phyloP scores from a whole-genome alignment of 2,888 invertebrate genomes.

The Sinotaia quadrata region DNA sequence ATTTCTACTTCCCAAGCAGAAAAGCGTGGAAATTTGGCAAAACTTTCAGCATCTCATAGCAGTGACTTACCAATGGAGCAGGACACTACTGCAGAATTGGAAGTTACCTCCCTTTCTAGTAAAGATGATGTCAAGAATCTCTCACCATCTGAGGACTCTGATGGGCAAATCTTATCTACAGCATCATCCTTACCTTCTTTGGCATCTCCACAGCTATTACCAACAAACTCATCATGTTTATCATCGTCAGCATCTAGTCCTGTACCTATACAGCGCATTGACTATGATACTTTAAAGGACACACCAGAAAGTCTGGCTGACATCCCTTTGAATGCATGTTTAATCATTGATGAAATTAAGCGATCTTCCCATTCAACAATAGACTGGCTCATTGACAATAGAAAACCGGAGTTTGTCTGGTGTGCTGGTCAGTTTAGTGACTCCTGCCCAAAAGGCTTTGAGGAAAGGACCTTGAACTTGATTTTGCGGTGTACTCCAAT shows the following conservation, averaged over 20 bases:
- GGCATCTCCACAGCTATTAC: neutral
- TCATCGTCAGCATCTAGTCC: neutral
- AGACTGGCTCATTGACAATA: constrained; percentile 1
- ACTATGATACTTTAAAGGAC: neutral
- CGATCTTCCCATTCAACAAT: neutral
- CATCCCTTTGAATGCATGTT: constrained; percentile 6
- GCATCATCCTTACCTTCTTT: neutral
- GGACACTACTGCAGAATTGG: too few relatives aligned
- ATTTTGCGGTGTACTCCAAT: constrained; percentile 33
- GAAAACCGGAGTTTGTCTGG: constrained; percentile 19
- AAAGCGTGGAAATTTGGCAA: too few relatives aligned
- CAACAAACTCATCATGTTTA: neutral
- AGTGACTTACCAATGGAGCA: too few relatives aligned
- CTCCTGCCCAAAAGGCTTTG: constrained; percentile 3
- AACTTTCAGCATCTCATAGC: too few relatives aligned
- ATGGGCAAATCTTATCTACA: too few relatives aligned
- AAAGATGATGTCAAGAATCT: too few relatives aligned
- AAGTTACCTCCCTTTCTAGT: too few relatives aligned
- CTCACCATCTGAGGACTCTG: too few relatives aligned
- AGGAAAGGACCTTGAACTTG: neutral
- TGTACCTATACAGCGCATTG: neutral
- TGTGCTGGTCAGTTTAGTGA: constrained; percentile 33
- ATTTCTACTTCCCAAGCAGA: too few relatives aligned
- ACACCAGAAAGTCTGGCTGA: constrained; percentile 10
- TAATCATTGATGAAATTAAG: constrained; percentile 15